phyloP scores from a whole-genome alignment of 2,888 invertebrate genomes.

The Xestoiulus laeticollis region DNA sequence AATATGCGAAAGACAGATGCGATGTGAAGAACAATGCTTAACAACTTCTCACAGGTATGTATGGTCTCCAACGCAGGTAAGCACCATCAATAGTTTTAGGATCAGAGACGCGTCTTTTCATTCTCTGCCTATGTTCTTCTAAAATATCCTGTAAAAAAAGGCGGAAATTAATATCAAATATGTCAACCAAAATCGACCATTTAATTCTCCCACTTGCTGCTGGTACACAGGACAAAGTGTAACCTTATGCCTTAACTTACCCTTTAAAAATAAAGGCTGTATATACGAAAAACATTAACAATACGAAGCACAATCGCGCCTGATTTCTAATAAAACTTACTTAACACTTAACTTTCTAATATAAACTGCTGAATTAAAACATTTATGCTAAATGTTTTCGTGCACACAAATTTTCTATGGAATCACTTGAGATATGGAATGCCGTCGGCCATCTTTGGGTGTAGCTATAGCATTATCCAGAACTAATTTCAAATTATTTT shows the following conservation, averaged over 20 bases:
- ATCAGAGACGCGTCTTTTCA: constrained; percentile 76
- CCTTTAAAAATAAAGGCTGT: background rate
- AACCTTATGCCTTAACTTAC: background rate
- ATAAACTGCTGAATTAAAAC: background rate
- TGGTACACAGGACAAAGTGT: background rate
- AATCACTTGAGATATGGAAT: background rate
- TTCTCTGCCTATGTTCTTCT: constrained; percentile 89
- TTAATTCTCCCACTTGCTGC: background rate
- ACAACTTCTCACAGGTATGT: constrained; percentile 59
- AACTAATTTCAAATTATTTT: background rate
- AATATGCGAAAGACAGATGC: background rate
- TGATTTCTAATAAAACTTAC: background rate
- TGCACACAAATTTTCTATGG: background rate
- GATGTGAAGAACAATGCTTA: background rate
- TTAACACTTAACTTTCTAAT: background rate
- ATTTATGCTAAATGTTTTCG: background rate
- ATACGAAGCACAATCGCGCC: background rate
- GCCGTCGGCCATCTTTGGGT: background rate
- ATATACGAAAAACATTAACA: background rate
- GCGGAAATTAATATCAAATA: background rate
- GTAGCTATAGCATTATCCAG: background rate
- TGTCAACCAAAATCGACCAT: background rate
- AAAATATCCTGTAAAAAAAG: constrained; percentile 78
- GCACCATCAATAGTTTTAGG: constrained; percentile 87
- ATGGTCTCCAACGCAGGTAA: constrained; percentile 89